Conservation (phyloP, 2,113 vertebrate species). For the Pseudopodoces humilis region DNA sequence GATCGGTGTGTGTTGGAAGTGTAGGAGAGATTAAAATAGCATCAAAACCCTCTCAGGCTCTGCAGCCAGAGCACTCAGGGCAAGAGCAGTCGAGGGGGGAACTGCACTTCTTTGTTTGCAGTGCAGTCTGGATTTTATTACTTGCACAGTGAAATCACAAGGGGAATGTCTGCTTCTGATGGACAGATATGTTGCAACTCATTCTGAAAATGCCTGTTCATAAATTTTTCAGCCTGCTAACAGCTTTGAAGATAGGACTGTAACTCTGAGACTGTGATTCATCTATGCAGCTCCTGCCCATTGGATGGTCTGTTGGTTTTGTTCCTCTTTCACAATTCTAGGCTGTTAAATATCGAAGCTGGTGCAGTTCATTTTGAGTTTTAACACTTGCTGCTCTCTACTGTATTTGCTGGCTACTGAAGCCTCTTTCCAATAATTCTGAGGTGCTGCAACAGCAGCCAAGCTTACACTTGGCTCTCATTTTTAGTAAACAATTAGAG, state of each 20-base stretch:
- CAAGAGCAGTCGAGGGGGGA: background rate
- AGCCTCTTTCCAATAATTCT: background rate
- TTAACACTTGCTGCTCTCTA: background rate
- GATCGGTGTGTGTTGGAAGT: background rate
- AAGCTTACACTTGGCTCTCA: background rate
- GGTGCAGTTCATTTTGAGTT: background rate
- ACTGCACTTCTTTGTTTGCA: constrained; percentile 20
- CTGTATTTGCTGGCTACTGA: background rate
- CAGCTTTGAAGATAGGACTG: background rate
- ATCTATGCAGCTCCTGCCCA: background rate
- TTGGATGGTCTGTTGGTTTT: background rate
- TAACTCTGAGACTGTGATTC: background rate
- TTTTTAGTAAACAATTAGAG: background rate
- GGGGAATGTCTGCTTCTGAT: constrained; percentile 8
- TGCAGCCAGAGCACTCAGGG: background rate
- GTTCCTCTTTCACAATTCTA: background rate
- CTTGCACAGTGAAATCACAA: constrained; percentile 17
- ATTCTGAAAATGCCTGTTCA: background rate
- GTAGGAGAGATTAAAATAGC: background rate
- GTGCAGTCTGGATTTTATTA: constrained; percentile 35
- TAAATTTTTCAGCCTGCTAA: background rate
- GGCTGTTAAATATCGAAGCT: background rate
- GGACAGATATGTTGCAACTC: constrained; percentile 1
- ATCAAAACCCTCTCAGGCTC: background rate
- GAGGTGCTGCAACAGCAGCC: background rate